Percentiles rank a stretch among this genome's conserved stretches.
These are phyloP conservation scores for Pachyseris speciosa DNA, from an alignment of 64 coral and sea anemone species.

Conservation along the genomic window DNA sequence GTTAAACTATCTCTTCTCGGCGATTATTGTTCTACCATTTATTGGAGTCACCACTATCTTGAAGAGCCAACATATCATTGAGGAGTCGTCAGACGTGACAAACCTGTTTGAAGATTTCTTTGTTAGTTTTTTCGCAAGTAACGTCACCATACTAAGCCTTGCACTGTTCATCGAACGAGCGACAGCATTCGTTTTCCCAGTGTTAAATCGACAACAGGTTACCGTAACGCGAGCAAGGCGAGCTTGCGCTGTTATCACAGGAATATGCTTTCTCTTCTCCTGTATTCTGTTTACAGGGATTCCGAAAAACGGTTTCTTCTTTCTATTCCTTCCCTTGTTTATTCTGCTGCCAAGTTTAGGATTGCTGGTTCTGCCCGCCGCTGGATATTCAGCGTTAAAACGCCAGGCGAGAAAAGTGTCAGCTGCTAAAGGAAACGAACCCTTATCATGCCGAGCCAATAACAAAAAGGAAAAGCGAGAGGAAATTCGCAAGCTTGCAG, in stretches of 20 bases:
- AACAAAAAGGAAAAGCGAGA: neutral
- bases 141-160: neutral
- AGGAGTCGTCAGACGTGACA: neutral
- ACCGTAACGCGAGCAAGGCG: neutral
- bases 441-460: no score
- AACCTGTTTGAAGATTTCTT: constrained; percentile 7
- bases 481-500: neutral
- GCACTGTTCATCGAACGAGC: neutral
- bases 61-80: neutral
- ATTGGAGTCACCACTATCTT: constrained; percentile 14
- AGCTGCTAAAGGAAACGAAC: neutral
- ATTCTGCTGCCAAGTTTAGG: neutral
- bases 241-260: neutral
- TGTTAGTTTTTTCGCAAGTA: neutral
- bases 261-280: neutral
- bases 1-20: neutral
- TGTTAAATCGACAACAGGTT: neutral
- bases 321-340: neutral
- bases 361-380: neutral
- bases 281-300: constrained; percentile 3
- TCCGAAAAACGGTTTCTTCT: neutral
- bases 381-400: neutral
- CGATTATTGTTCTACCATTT: neutral
- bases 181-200: neutral
- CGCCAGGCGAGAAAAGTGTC: neutral